Percentiles rank a stretch among this genome's conserved stretches.
Conservation (phyloP, 2,888 invertebrate species). For the Corythucha ciliata region DNA sequence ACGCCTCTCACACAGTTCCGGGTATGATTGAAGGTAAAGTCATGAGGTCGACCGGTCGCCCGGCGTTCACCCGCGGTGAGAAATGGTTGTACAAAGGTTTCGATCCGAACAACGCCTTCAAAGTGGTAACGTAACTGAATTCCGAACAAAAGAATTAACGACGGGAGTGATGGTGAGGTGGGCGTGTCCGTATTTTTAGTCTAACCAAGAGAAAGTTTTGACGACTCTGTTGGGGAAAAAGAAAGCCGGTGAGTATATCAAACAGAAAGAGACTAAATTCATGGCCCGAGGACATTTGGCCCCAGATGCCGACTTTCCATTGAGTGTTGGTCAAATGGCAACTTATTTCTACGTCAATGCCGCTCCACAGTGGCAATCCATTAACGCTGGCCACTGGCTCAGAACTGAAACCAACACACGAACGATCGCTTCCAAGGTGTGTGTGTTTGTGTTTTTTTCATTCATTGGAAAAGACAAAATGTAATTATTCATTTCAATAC, state of each 20-base stretch:
- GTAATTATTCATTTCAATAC: not conserved
- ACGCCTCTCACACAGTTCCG: constrained; percentile 29
- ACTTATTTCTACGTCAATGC: constrained; percentile 48
- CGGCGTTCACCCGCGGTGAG: constrained; percentile 30
- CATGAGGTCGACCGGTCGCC: constrained; percentile 25
- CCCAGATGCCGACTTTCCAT: constrained; percentile 47
- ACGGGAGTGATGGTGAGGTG: not conserved
- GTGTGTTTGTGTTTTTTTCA: no score
- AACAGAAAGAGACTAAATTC: constrained; percentile 37
- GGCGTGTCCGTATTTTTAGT: constrained; percentile 13
- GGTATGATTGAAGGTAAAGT: constrained; percentile 30
- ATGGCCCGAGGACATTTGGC: constrained; percentile 46
- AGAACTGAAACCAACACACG: constrained; percentile 44
- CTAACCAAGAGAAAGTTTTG: constrained; percentile 27
- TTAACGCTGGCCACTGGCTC: constrained; percentile 48
- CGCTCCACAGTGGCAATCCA: constrained; percentile 46
- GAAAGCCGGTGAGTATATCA: constrained; percentile 17
- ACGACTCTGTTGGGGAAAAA: constrained; percentile 23
- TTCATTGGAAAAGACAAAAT: not conserved
- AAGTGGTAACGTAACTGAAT: constrained; percentile 26
- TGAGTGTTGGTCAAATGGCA: constrained; percentile 43
- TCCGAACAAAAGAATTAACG: not conserved
- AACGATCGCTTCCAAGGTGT: constrained; percentile 40
- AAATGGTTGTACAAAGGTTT: constrained; percentile 30
- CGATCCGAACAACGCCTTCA: constrained; percentile 31